phyloP scores from a whole-genome alignment of 2,888 invertebrate species.

The Mythimna lalbum region DNA sequence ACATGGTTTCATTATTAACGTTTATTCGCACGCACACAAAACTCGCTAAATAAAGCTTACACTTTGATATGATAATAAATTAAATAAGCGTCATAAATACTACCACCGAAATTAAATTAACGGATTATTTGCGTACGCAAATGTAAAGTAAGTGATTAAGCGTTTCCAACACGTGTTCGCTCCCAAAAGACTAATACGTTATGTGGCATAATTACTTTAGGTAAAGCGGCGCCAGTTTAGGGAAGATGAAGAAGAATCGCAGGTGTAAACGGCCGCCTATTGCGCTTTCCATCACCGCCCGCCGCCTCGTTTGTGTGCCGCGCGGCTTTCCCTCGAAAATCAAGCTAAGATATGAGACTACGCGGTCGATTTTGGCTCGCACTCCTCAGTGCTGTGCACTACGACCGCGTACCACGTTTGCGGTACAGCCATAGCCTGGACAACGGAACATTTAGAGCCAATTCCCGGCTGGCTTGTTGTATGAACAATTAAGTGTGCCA shows the following conservation, averaged over 20 bases:
- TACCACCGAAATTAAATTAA: slow-evolving; percentile 87
- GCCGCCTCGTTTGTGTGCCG: slow-evolving; percentile 65
- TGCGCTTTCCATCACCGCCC: slow-evolving; percentile 86
- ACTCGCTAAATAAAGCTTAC: slow-evolving; percentile 84
- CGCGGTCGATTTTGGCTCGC: slow-evolving; percentile 81
- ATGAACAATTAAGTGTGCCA: slow-evolving; percentile 89
- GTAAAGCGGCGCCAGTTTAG: slow-evolving; percentile 87
- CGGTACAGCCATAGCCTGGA: slow-evolving; percentile 84
- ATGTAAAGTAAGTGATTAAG: slow-evolving; percentile 90
- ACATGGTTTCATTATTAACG: slow-evolving; percentile 85
- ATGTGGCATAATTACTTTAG: slow-evolving; percentile 89
- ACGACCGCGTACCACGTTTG: slow-evolving; percentile 81
- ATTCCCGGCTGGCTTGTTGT: slow-evolving; percentile 89
- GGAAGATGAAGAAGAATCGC: slow-evolving; percentile 90
- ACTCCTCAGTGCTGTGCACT: slow-evolving; percentile 60
- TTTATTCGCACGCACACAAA: slow-evolving; percentile 85
- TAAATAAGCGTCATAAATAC: slow-evolving; percentile 88
- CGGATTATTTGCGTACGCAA: slow-evolving; percentile 88
- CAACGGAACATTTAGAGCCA: slow-evolving; percentile 87
- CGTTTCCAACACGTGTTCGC: slow-evolving; percentile 87
- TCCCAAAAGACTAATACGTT: slow-evolving; percentile 90
- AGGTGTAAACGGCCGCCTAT: slow-evolving; percentile 88
- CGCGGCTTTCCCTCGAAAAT: slow-evolving; percentile 68
- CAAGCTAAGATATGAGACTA: slow-evolving; percentile 73
- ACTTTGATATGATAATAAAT: slow-evolving; percentile 89